These are phyloP conservation scores for Ranitomeya variabilis DNA, from an alignment of 2,113 vertebrate genomes.

Conservation along the genomic window DNA sequence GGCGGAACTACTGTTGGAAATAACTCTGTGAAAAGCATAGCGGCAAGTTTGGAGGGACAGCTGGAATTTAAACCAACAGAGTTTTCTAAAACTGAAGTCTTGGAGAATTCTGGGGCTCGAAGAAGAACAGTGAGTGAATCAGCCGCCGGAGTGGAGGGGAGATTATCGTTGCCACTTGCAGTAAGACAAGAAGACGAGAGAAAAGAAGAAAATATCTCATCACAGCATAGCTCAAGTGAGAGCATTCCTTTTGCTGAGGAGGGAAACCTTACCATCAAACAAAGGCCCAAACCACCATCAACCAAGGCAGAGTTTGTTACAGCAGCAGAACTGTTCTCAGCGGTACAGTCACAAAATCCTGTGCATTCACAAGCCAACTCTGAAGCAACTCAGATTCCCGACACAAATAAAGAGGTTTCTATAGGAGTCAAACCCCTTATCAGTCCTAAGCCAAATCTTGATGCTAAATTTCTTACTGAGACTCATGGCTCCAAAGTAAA, in stretches of 20 bases:
- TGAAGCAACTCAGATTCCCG: not conserved
- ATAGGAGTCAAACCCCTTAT: constrained; percentile 25
- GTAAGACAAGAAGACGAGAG: constrained; percentile 51
- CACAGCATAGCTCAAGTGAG: constrained; percentile 78
- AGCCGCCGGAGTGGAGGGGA: constrained; percentile 50
- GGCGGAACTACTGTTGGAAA: not conserved
- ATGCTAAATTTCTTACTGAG: not conserved
- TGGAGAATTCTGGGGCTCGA: constrained; percentile 65
- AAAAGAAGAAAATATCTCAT: constrained; percentile 61
- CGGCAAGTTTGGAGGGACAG: constrained; percentile 68
- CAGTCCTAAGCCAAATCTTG: constrained; percentile 30
- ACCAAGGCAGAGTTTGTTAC: not conserved
- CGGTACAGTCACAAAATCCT: accelerated
- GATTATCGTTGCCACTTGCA: constrained; percentile 46
- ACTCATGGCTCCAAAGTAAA: constrained; percentile 58
- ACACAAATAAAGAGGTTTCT: constrained; percentile 49
- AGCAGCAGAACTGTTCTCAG: constrained; percentile 54
- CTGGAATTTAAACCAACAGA: not conserved
- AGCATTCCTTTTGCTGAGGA: constrained; percentile 92
- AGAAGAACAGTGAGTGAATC: constrained; percentile 80
- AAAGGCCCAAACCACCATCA: constrained; percentile 79
- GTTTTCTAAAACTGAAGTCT: constrained; percentile 57
- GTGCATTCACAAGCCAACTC: not conserved
- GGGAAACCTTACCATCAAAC: constrained; percentile 94
- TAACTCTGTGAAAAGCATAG: constrained; percentile 64